Conservation (phyloP, 2,888 invertebrate species). For the Chesias legatella region DNA sequence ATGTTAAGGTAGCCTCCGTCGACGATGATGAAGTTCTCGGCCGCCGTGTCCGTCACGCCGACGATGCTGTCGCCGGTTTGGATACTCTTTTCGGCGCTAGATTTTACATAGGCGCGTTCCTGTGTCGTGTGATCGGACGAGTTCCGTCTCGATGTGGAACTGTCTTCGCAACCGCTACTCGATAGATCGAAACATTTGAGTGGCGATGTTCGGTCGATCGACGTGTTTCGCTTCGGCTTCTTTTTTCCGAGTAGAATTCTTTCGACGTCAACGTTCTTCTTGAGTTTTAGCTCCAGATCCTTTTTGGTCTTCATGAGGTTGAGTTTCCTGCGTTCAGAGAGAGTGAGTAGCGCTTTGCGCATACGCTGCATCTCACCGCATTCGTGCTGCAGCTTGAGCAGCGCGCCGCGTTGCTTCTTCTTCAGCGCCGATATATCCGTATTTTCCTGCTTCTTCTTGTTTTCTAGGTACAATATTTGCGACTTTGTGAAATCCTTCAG, state of each 20-base stretch:
- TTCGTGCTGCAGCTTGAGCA: constrained; percentile 83
- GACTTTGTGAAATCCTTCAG: constrained; percentile 73
- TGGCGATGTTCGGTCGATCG: constrained; percentile 53
- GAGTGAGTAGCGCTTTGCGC: constrained; percentile 64
- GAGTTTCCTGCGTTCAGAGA: constrained; percentile 66
- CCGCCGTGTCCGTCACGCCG: constrained; percentile 41
- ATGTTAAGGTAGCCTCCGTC: constrained; percentile 71
- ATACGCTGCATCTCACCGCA: constrained; percentile 84
- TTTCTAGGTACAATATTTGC: constrained; percentile 72
- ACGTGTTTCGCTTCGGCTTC: constrained; percentile 52
- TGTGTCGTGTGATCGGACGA: constrained; percentile 21
- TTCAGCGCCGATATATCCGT: constrained; percentile 77
- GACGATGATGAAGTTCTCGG: constrained; percentile 60
- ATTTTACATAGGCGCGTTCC: constrained; percentile 24
- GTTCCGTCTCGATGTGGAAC: constrained; percentile 38
- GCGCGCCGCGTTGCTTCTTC: constrained; percentile 84
- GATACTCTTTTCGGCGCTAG: constrained; percentile 59
- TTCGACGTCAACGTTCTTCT: constrained; percentile 58
- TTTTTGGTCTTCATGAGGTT: constrained; percentile 71
- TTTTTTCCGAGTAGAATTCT: constrained; percentile 62
- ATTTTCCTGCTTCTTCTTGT: constrained; percentile 69
- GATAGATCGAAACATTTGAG: constrained; percentile 71
- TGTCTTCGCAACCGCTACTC: constrained; percentile 68
- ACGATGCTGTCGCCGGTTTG: constrained; percentile 55
- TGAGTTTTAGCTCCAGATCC: constrained; percentile 64